Percentiles rank a stretch among this genome's conserved stretches.
Conservation (phyloP, 2,888 invertebrate genomes). For the Shargacucullia verbasci region DNA sequence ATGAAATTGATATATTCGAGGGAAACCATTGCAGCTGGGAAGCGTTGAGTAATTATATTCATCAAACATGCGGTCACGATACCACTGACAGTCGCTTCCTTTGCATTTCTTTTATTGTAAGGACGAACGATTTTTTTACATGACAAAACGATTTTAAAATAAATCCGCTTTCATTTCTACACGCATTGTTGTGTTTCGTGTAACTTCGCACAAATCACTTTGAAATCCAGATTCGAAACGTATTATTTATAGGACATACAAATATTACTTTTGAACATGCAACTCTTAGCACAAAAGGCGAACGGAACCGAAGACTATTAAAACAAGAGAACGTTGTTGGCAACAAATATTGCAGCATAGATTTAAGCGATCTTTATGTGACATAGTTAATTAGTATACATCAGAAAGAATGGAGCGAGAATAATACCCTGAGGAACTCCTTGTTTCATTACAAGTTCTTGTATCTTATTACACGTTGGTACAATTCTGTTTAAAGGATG, state of each 20-base stretch:
- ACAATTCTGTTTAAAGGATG: too few species aligned
- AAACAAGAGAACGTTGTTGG: too few species aligned
- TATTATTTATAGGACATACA: constrained; percentile 31
- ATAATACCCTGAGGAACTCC: constrained; percentile 11
- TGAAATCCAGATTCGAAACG: constrained; percentile 16
- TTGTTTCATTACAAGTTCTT: neutral
- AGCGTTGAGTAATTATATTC: constrained; percentile 43
- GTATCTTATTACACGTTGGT: too few species aligned
- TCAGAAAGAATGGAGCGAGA: neutral
- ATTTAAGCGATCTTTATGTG: too few species aligned
- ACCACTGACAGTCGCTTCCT: constrained; percentile 39
- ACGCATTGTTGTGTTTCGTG: constrained; percentile 6
- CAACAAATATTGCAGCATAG: too few species aligned
- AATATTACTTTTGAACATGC: neutral
- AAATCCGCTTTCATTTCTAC: constrained; percentile 19
- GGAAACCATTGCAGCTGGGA: constrained; percentile 44
- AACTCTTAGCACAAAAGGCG: too few species aligned
- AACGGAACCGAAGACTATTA: too few species aligned
- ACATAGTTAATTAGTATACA: too few species aligned
- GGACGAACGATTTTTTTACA: constrained; percentile 22
- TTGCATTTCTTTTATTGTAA: constrained; percentile 32
- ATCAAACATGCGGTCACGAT: constrained; percentile 38
- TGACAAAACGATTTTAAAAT: constrained; percentile 31
- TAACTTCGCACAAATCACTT: constrained; percentile 14
- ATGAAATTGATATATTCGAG: constrained; percentile 47